phyloP scores from a whole-genome alignment of 1,140 invertebrate species.

The Antheraea pernyi region DNA sequence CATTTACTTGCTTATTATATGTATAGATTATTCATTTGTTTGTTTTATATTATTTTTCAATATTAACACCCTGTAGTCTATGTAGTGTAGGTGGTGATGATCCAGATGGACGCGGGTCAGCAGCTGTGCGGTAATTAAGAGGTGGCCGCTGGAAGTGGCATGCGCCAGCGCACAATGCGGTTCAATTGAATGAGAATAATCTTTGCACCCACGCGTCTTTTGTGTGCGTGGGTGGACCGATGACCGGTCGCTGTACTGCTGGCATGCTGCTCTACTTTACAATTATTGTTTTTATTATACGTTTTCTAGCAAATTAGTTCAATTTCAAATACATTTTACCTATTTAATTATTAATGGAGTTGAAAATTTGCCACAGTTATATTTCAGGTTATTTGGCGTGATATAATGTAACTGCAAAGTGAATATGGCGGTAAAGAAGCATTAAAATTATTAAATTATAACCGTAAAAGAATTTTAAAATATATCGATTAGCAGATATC shows the following conservation, averaged over 20 bases:
- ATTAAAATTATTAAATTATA: too few relatives aligned
- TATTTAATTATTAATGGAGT: too few relatives aligned
- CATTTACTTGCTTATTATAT: too few relatives aligned
- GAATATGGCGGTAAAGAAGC: too few relatives aligned
- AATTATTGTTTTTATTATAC: constrained; percentile 10
- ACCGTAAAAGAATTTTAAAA: too few relatives aligned
- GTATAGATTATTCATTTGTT: neutral
- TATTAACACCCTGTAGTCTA: constrained; percentile 53
- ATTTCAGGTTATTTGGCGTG: too few relatives aligned
- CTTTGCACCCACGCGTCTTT: constrained; percentile 75
- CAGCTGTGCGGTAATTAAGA: constrained; percentile 77
- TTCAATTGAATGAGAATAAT: constrained; percentile 78
- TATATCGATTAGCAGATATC: too few relatives aligned
- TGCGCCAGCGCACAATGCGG: constrained; percentile 74
- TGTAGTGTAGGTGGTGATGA: constrained; percentile 62
- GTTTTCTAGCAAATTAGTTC: neutral
- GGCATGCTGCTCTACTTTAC: constrained; percentile 50
- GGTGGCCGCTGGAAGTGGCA: constrained; percentile 72
- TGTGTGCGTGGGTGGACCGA: constrained; percentile 70
- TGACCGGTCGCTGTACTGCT: constrained; percentile 45
- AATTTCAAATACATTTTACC: too few relatives aligned
- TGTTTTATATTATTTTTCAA: neutral
- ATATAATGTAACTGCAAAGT: too few relatives aligned
- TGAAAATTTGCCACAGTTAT: too few relatives aligned
- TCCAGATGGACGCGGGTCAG: constrained; percentile 74